Base-by-base conservation (phyloP, 2,113 vertebrate species). In the Gallinago undulata region DNA sequence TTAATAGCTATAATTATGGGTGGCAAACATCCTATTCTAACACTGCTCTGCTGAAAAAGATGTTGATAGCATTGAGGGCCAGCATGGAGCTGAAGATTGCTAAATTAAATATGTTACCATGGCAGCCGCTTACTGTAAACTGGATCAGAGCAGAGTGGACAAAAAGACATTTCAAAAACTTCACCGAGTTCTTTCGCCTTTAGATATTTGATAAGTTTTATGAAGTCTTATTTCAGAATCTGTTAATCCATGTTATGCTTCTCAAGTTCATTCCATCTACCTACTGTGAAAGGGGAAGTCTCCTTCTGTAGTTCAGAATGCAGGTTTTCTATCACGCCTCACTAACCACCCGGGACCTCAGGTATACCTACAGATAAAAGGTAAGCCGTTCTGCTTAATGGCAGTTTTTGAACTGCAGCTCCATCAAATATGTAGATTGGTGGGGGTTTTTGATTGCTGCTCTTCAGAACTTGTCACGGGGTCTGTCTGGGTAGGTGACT, bases 1-100 rank as follows among this genome's bases (percentile, higher is more conserved):
- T 84, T 96, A 93, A 87, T 59, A 91, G 69, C 56, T 87, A 43
- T 77, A 92, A 96, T 78, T 91, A 89, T 22, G 43, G 39, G 17
- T 3, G 6, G 73, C 50, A 96, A 96, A 60, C 66, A 91, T 57
- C 47, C 55, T 57, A 67, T 87, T 94, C 51, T 53, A 72, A 72
- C 43, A 67, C 4, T 64, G 35, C 27, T 75, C 31, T 78, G 3
- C 37, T 84, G 60, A 94, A 92, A 66, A 77, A 89, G 30, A 50
- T 28, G 23, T 69, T 90, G 28, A 66, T 10, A 75, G 63, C 91
- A 78, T 30, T 89, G 83, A 72, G 66, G 68, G 55, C 31, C 64
- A 70, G 43, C 24, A 37, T 33, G 59, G 64, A 84, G 73, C 31
- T 77, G 59, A 87, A 94, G 51, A 84, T 22, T 55, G 47, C 47